Conservation (phyloP, 2,113 vertebrate species). For the Etheostoma spectabile region DNA sequence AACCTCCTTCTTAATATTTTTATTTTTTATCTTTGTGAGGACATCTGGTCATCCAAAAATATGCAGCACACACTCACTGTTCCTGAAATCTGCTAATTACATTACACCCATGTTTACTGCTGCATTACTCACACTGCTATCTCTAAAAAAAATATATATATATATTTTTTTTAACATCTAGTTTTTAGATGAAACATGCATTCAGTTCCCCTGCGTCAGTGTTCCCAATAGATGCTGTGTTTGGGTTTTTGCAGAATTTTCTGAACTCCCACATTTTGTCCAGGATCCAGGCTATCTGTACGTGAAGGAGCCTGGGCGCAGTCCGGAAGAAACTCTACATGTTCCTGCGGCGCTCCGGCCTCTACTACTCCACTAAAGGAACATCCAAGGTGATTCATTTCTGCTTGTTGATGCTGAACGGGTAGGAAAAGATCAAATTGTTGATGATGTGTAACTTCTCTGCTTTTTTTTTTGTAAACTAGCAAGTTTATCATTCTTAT, state of each 20-base stretch:
- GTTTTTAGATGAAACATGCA: neutral
- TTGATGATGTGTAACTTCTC: neutral
- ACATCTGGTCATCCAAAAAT: conserved; percentile 47
- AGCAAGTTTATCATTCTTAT: neutral
- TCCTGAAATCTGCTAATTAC: conserved; percentile 29
- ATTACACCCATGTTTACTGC: conserved; percentile 1
- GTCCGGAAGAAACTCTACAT: conserved; percentile 96
- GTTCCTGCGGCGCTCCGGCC: conserved; percentile 94
- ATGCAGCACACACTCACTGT: conserved; percentile 23
- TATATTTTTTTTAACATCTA: neutral
- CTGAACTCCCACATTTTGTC: conserved; percentile 95
- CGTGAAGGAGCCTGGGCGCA: conserved; percentile 94
- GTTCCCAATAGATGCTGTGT: neutral
- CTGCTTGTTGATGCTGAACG: neutral
- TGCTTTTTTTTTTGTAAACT: too few species aligned
- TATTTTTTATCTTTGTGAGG: conserved; percentile 15
- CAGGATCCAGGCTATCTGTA: conserved; percentile 96
- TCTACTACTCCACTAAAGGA: conserved; percentile 98
- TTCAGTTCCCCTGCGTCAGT: neutral
- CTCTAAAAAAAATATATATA: neutral
- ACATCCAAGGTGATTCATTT: conserved; percentile 90
- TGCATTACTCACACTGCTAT: neutral
- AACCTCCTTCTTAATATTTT: conserved; percentile 7
- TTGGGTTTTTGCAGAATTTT: conserved; percentile 88
- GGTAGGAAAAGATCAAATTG: too few species aligned